phyloP scores from a whole-genome alignment of 2,797 vertebrate genomes.

The Hemitrygon akajei region DNA sequence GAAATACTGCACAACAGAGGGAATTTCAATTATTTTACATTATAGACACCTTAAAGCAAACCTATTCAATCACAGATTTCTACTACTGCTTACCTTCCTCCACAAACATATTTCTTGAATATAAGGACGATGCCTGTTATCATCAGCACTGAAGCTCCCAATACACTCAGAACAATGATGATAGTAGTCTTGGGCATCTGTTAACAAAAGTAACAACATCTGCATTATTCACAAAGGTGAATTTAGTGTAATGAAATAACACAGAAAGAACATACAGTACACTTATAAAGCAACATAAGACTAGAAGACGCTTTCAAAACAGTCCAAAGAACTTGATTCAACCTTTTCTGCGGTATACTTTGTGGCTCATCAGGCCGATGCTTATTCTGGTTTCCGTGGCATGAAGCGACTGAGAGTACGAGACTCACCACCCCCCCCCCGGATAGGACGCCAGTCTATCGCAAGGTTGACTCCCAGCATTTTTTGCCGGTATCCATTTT shows the following conservation, averaged over 20 bases:
- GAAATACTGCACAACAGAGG: neutral
- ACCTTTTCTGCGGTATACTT: no score
- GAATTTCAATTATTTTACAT: neutral
- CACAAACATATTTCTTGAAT: conserved; percentile 51
- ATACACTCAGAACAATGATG: conserved; percentile 57
- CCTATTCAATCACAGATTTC: neutral
- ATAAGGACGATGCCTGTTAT: conserved; percentile 49
- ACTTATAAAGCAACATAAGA: no score
- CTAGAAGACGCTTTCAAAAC: neutral
- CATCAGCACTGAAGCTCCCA: conserved; percentile 52
- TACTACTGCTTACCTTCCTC: conserved; percentile 50
- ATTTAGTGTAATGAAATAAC: neutral
- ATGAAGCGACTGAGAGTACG: no score
- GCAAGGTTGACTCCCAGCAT: no score
- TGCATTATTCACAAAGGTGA: conserved; percentile 47
- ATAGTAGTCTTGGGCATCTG: conserved; percentile 52
- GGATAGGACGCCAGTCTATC: no score
- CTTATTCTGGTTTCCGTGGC: no score
- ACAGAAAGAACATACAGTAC: no score
- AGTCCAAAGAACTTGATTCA: neutral
- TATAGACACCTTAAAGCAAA: neutral
- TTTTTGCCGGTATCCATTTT: no score
- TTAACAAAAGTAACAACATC: conserved; percentile 37
- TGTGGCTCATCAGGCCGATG: no score
- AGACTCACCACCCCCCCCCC: no score